Evolutionary conservation across 2,113 vertebrate genomes (phyloP).

Genomic region (Pandion haliaetus): DNA sequence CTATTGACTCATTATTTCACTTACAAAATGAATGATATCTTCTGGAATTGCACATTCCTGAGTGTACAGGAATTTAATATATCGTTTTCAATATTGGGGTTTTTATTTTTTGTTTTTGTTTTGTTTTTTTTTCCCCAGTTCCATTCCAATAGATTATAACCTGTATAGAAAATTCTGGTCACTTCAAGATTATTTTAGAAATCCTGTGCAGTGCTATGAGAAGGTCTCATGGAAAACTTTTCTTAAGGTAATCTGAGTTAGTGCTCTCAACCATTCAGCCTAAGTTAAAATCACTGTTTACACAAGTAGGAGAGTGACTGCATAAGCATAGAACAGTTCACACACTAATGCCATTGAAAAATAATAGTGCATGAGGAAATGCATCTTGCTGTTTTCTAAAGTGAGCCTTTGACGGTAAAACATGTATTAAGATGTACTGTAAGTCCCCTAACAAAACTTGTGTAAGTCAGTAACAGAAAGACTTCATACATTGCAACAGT

Average conservation of each 20-base stretch:
- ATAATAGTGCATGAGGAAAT: background rate
- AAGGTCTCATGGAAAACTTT: slow-evolving; percentile 97
- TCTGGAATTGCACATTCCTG: background rate
- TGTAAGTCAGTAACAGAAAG: background rate
- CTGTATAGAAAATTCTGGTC: slow-evolving; percentile 99
- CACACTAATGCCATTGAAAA: background rate
- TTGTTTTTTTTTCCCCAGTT: slow-evolving; percentile 67
- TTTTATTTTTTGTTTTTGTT: background rate
- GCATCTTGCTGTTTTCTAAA: background rate
- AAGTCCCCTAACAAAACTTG: background rate
- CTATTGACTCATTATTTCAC: background rate
- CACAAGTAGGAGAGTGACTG: background rate
- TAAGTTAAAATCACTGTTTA: background rate
- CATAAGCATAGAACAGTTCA: background rate
- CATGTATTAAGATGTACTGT: background rate
- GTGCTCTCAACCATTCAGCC: background rate
- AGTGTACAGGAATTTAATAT: background rate
- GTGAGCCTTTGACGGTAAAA: background rate
- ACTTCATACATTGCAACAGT: background rate
- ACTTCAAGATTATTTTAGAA: slow-evolving; percentile 97
- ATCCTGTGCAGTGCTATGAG: slow-evolving; percentile 96
- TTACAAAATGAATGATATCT: background rate
- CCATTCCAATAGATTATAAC: slow-evolving; percentile 99
- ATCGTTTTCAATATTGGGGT: rapidly evolving
- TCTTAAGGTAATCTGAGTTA: slow-evolving; percentile 84